A percentile compares a stretch with the other conserved stretches of the same genome.
Conservation (phyloP, 1,140 invertebrate genomes). For the Globodera rostochiensis region DNA sequence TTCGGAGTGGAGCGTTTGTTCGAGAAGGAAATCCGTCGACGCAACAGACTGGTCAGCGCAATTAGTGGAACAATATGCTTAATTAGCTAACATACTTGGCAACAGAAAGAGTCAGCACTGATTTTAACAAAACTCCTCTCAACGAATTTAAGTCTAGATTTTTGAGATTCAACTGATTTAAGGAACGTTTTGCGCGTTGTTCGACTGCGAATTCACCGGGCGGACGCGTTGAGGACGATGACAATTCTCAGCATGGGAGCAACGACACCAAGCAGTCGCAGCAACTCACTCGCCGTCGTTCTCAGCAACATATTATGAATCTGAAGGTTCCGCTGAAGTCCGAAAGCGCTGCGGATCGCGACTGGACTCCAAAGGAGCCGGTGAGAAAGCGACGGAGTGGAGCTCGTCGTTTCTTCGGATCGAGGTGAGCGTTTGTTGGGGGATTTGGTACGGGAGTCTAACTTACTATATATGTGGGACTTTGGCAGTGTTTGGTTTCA, state of each 20-base stretch:
- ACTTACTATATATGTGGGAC: neutral
- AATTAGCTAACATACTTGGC: neutral
- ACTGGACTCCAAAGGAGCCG: conserved; percentile 27
- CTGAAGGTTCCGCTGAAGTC: neutral
- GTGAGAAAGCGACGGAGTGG: conserved; percentile 2
- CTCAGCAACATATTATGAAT: neutral
- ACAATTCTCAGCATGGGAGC: conserved; percentile 12
- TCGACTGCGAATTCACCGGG: neutral
- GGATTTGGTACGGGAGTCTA: neutral
- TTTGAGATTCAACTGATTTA: neutral
- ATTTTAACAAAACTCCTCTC: neutral
- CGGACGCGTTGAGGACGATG: conserved; percentile 7
- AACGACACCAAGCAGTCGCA: conserved; percentile 4
- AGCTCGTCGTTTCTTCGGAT: conserved; percentile 18
- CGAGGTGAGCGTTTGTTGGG: neutral
- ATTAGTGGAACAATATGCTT: neutral
- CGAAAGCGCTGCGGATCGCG: conserved; percentile 10
- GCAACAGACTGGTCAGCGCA: conserved; percentile 25
- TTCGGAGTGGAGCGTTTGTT: conserved; percentile 60
- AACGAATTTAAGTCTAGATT: too few relatives aligned
- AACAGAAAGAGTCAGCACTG: neutral
- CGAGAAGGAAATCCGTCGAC: conserved; percentile 42
- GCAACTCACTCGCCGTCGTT: conserved; percentile 1
- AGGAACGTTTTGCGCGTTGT: neutral
- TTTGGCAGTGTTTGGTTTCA: neutral